Evolutionary conservation across 2,888 invertebrate genomes (phyloP), one percentile per base, ranked within the genome.

Genomic region (Eurytoma adleriae): DNA sequence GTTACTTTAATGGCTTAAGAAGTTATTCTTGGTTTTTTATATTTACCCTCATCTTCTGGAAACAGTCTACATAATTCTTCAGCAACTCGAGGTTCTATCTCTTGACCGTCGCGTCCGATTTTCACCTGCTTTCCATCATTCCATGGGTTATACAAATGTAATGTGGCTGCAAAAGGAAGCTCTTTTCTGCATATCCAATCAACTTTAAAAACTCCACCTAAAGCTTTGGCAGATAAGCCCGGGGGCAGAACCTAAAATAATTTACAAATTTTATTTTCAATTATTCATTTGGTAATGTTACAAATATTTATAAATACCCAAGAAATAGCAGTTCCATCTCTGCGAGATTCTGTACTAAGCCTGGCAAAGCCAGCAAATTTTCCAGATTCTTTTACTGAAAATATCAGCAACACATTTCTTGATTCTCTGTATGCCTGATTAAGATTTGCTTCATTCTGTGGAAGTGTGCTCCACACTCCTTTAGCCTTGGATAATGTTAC

Each of bases 101-200:
- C 99, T 93, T 99, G 96, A 0, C 99, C 99, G 92, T 99, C 99
- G 83, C 99, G 93, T n/a, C 98, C 99, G 87, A 99, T 99, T 93
- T 99, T 99, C 0, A 99, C 99, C 78, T 98, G 98, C 91, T 98
- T 98, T 66, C 98, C 97, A 90, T 99, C 98, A 92, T 99, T 99
- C 98, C 98, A 99, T 5, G 97, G 96, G 92, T 99, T 99, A 89
- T 97, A 97, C 81, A 99, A 92, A 91, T 99, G 98, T 85, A 96
- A 94, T 1, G 98, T 98, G 88, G 96, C 96, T 85, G 95, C 96
- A 88, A 99, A 99, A 2, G 98, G 95, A 82, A 99, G 92, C 90
- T 99, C 99, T 87, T 97, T 96, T 87, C 98, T 95, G 89, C 97
- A 98, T 85, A 99, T 96, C 99, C 99, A 99, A 90, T 99, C 98